These are phyloP conservation scores for Lucinisca nassula DNA, from an alignment of 2,888 invertebrate genomes.

Conservation along the genomic window DNA sequence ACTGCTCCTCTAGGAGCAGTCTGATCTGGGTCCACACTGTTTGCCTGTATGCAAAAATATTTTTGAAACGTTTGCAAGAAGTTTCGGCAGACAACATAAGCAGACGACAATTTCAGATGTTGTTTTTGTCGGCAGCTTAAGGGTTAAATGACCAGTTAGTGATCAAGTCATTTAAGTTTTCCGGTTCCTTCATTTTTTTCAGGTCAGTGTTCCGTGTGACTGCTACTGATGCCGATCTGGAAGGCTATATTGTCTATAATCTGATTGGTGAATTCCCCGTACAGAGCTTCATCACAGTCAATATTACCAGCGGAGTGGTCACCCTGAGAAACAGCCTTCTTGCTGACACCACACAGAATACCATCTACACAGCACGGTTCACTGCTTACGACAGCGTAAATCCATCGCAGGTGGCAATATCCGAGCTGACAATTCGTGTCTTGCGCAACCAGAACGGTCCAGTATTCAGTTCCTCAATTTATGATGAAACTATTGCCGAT, in stretches of 20 bases:
- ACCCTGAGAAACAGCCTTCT: conserved; percentile 76
- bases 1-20: no score
- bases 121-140: no score
- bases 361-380: conserved; percentile 81
- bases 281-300: conserved; percentile 76
- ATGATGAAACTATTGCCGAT: conserved; percentile 76
- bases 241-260: conserved; percentile 74
- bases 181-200: no score
- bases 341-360: conserved; percentile 75
- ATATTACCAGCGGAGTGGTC: conserved; percentile 69
- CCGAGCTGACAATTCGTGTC: conserved; percentile 73
- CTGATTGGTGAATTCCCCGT: conserved; percentile 76
- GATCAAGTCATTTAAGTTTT: no score
- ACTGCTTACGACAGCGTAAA: conserved; percentile 77
- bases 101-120: no score
- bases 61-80: no score
- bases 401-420: conserved; percentile 65
- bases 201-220: conserved; percentile 71
- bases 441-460: conserved; percentile 77
- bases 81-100: no score
- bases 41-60: no score
- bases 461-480: conserved; percentile 64
- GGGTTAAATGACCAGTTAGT: no score
- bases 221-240: conserved; percentile 77
- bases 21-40: no score